These are phyloP conservation scores for Chionoecetes opilio DNA, from an alignment of 1,140 invertebrate species.

Conservation along the genomic window DNA sequence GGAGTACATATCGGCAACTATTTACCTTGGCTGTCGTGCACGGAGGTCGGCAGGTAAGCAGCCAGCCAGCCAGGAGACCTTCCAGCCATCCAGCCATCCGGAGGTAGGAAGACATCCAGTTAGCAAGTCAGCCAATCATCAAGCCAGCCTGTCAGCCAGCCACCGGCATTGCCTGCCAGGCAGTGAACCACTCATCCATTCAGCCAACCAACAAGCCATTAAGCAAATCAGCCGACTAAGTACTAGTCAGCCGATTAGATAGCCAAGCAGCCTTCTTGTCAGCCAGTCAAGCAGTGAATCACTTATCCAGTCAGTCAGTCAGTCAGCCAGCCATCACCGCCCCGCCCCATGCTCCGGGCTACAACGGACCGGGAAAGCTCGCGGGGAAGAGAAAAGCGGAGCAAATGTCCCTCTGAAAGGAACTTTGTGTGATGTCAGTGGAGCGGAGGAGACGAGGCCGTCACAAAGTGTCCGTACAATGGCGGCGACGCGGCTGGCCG, in stretches of 20 bases:
- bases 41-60: neutral
- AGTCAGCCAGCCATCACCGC: neutral
- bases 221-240: neutral
- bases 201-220: neutral
- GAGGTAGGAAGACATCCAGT: too few relatives aligned
- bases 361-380: neutral
- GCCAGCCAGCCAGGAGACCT: neutral
- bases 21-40: constrained; percentile 32
- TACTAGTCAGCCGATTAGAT: neutral
- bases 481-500: constrained; percentile 22
- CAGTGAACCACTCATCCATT: neutral
- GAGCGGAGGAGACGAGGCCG: constrained; percentile 57
- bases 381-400: constrained; percentile 37
- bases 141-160: neutral
- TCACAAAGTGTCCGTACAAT: constrained; percentile 55
- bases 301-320: neutral
- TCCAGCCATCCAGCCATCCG: neutral
- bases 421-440: constrained; percentile 64
- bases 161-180: neutral
- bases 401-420: constrained; percentile 54
- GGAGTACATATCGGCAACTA: constrained; percentile 73
- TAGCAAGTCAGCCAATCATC: neutral
- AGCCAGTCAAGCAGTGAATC: neutral
- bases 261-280: neutral
- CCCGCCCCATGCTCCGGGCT: neutral